Evolutionary conservation across 2,113 vertebrate genomes (phyloP).

Genomic region (Riparia riparia): DNA sequence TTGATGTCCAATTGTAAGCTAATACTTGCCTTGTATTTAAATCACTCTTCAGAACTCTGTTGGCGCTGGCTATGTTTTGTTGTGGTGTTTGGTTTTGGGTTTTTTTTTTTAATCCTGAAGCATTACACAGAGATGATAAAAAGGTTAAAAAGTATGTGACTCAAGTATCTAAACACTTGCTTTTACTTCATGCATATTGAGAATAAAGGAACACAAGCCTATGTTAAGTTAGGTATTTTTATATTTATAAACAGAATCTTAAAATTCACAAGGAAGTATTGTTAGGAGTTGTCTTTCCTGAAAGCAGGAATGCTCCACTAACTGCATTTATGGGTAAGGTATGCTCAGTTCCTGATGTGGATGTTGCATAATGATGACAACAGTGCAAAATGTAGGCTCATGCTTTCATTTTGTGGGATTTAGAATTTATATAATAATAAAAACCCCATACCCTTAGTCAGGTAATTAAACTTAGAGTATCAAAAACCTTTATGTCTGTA

Average conservation of each 20-base stretch:
- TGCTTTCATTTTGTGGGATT: not conserved
- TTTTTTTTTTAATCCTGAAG: not conserved
- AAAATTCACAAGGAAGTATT: not conserved
- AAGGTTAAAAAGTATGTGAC: not conserved
- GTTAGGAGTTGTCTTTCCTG: not conserved
- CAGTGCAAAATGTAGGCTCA: not conserved
- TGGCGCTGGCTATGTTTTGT: not conserved
- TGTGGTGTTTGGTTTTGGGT: no score
- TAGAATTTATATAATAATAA: not conserved
- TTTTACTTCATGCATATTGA: not conserved
- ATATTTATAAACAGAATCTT: not conserved
- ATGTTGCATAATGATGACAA: not conserved
- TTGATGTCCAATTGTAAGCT: not conserved
- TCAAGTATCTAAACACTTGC: not conserved
- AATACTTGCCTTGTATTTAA: not conserved
- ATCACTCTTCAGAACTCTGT: not conserved
- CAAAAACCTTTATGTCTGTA: not conserved
- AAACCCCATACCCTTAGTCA: not conserved
- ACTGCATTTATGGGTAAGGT: not conserved
- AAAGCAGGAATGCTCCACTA: not conserved
- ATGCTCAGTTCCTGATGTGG: not conserved
- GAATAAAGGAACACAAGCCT: not conserved
- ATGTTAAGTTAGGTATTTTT: not conserved
- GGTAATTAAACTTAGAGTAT: not conserved
- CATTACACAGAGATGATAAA: not conserved